These are phyloP conservation scores for Darevskia mixta DNA, from an alignment of 2,797 vertebrate genomes.

Conservation along the genomic window DNA sequence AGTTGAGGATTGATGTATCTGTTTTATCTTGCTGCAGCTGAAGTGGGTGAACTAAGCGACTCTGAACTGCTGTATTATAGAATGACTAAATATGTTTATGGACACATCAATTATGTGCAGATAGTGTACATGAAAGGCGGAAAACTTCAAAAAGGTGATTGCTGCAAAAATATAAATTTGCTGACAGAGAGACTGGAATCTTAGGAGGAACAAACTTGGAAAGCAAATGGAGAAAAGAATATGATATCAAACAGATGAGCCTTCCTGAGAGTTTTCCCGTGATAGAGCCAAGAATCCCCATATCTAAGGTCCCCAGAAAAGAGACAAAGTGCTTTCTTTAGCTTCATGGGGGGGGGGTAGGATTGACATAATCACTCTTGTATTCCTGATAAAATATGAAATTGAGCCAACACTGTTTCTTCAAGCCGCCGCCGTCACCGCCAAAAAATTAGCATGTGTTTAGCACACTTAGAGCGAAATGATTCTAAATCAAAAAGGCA, in stretches of 20 bases:
- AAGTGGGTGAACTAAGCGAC: neutral
- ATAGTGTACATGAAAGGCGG: neutral
- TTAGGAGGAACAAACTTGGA: neutral
- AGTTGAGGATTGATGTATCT: neutral
- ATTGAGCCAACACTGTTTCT: neutral
- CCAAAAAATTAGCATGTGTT: neutral
- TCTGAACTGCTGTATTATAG: neutral
- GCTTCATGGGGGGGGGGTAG: neutral
- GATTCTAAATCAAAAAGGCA: neutral
- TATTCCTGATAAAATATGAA: conserved; percentile 3
- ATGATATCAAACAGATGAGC: neutral
- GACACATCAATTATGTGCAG: neutral
- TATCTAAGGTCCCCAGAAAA: neutral
- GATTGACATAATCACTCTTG: neutral
- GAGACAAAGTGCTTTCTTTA: neutral
- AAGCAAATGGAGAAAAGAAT: neutral
- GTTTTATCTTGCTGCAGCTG: neutral
- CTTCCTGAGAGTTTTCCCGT: neutral
- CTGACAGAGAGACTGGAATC: neutral
- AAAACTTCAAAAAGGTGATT: conserved; percentile 33
- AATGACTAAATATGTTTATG: neutral
- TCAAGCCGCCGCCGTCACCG: too few species aligned
- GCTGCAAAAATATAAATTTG: neutral
- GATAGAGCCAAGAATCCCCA: fast-evolving
- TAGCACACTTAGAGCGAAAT: neutral